A percentile compares a stretch with the other conserved stretches of the same genome.
Conservation (phyloP, 2,888 invertebrate species). For the Philhelius pedissequus region DNA sequence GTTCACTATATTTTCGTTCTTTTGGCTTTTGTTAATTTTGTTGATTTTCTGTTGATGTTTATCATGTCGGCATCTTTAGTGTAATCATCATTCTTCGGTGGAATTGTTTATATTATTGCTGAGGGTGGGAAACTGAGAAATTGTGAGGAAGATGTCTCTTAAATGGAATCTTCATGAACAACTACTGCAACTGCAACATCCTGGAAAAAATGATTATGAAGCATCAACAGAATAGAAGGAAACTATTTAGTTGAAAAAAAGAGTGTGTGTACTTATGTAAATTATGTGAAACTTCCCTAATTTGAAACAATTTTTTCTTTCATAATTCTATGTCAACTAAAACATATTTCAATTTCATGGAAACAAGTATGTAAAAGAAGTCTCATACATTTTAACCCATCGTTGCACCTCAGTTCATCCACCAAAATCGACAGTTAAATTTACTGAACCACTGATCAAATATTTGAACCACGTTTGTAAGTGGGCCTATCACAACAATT, state of each 20-base stretch:
- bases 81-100: slow-evolving; percentile 33
- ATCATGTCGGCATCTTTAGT: slow-evolving; percentile 45
- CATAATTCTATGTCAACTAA: too few species aligned
- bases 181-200: background rate
- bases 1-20: slow-evolving; percentile 21
- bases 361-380: too few species aligned
- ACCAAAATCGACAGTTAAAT: too few species aligned
- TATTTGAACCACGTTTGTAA: too few species aligned
- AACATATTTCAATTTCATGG: too few species aligned
- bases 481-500: too few species aligned
- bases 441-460: too few species aligned
- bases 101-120: slow-evolving; percentile 41
- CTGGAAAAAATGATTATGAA: slow-evolving; percentile 12
- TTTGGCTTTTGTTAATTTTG: slow-evolving; percentile 53
- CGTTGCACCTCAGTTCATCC: too few species aligned
- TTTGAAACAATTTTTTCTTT: too few species aligned
- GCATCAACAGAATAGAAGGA: slow-evolving; percentile 21
- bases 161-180: background rate
- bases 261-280: too few species aligned
- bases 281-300: too few species aligned
- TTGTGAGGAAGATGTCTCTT: background rate
- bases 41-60: slow-evolving; percentile 46
- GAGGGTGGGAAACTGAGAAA: background rate
- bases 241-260: background rate
- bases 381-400: too few species aligned